Base-by-base conservation (phyloP, 2,113 vertebrate species). In the Tricholaema leucomelas region DNA sequence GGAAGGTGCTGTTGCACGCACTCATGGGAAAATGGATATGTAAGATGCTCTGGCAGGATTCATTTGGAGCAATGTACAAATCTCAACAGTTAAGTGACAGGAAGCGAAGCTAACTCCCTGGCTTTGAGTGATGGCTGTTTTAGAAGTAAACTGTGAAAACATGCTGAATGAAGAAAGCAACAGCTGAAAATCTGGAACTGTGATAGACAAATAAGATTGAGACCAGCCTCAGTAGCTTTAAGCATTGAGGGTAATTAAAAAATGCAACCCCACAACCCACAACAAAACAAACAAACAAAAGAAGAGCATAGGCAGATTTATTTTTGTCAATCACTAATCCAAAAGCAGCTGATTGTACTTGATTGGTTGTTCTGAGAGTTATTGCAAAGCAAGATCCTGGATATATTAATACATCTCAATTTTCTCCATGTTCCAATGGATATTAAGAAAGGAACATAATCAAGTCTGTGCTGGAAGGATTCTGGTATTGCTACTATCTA, bases 111-210 rank as follows among this genome's bases (percentile, higher is more conserved):
- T 35, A 83, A 0, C n/a, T 79, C 21, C 36, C 48, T 81, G 36
- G 14, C 36, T 86, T 77, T 84, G 83, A 81, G 58, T 81, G 54
- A 86, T 54, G 25, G 6, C 42, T 67, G 10, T 46, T 95, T 63
- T 56, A 93, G 56, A 91, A 83, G 58, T 28, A 88, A 90, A 59
- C 25, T 36, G 17, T 58, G 64, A 83, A 83, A 94, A 83, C n/a
- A 30, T 77, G 66, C 40, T 59, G 67, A 8, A 63, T 0, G 0
- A 59, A 67, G 54, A 86, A 69, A 64, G 71, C 7, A 69, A 18
- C 24, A 48, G 24, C 42, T 31, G 89, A 69, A 89, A 79, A 40
- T 52, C 70, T 81, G 61, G 56, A 78, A 80, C 8, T 42, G 18
- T 35, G 48, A 33, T 46, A 31, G 56, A 55, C 31, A 28, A 63